These are phyloP conservation scores for Dendrocincla tyrannina DNA, from an alignment of 2,797 vertebrate genomes.

Conservation along the genomic window DNA sequence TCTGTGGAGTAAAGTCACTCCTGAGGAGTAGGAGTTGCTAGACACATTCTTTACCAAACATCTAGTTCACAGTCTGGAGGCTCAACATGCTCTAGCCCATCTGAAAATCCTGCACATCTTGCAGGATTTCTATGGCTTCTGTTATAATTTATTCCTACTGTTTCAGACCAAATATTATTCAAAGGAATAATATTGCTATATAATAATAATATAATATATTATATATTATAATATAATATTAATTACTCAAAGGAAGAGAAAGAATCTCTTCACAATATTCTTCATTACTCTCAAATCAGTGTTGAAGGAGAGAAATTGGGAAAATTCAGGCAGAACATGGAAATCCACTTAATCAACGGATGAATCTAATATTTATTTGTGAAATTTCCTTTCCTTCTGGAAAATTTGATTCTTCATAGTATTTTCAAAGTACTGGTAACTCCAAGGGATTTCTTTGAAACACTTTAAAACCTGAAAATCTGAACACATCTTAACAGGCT, in stretches of 20 bases:
- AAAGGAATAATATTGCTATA: neutral
- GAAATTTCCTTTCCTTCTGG: neutral
- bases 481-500: neutral
- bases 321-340: neutral
- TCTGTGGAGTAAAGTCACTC: neutral
- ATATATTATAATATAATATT: too few relatives aligned
- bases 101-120: conserved; percentile 41
- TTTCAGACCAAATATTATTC: neutral
- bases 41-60: neutral
- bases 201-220: too few relatives aligned
- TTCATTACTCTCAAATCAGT: neutral
- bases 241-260: neutral
- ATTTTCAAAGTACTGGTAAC: neutral
- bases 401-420: neutral
- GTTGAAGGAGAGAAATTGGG: neutral
- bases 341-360: neutral
- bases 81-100: conserved; percentile 6
- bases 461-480: neutral
- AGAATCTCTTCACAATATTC: neutral
- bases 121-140: conserved; percentile 4
- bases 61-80: conserved; percentile 23
- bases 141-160: neutral
- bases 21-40: conserved; percentile 2
- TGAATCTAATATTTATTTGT: neutral
- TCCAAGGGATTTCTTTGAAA: neutral